These are phyloP conservation scores for Nibea coibor DNA, from an alignment of 2,113 vertebrate species.

Conservation along the genomic window DNA sequence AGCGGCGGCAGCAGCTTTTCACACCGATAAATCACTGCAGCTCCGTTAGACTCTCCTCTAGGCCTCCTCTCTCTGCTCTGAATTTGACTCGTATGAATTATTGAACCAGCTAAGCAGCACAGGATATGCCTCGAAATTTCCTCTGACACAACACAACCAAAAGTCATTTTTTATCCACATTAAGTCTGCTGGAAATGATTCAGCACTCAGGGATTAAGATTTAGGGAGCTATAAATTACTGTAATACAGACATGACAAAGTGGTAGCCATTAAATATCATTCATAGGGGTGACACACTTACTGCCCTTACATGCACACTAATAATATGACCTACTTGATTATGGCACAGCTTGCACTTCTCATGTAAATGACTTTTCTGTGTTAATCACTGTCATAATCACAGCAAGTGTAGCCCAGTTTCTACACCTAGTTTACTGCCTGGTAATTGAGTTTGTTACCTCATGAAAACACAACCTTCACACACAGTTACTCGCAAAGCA, in stretches of 20 bases:
- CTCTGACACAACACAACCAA: slow-evolving; percentile 26
- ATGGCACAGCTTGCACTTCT: neutral
- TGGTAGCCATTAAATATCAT: neutral
- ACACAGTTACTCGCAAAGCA: too few species aligned
- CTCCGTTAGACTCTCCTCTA: slow-evolving; percentile 15
- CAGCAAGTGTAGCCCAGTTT: neutral
- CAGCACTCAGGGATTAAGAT: neutral
- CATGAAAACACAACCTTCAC: too few species aligned
- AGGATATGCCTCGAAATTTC: slow-evolving; percentile 10
- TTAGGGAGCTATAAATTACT: slow-evolving; percentile 1
- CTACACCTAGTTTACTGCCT: neutral
- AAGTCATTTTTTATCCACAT: neutral
- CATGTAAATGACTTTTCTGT: neutral
- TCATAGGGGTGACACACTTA: neutral
- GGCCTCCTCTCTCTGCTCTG: slow-evolving; percentile 22
- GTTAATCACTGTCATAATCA: slow-evolving; percentile 5
- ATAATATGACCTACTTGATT: slow-evolving; percentile 11
- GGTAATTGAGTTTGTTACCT: neutral
- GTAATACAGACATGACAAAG: neutral
- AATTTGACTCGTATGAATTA: slow-evolving; percentile 28
- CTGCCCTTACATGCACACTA: neutral
- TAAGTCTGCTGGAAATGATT: neutral
- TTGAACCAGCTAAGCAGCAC: slow-evolving; percentile 30
- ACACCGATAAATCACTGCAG: slow-evolving; percentile 41
- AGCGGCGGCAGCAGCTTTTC: slow-evolving; percentile 43